Conservation (phyloP, 2,888 invertebrate species). For the Laothoe populi region DNA sequence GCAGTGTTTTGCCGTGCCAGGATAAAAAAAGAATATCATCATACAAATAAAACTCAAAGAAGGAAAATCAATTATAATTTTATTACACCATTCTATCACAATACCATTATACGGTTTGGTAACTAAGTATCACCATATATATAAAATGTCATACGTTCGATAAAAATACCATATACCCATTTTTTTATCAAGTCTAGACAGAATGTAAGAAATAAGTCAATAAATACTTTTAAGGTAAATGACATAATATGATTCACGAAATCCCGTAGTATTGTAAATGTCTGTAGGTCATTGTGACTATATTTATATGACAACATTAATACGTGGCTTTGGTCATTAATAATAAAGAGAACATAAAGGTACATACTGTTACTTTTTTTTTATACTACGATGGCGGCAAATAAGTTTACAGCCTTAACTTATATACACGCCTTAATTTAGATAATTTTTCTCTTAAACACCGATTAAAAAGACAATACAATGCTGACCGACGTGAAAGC, state of each 20-base stretch:
- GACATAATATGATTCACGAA: constrained; percentile 43
- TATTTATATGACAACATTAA: background rate
- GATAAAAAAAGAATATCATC: no score
- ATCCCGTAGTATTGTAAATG: constrained; percentile 37
- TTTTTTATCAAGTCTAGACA: background rate
- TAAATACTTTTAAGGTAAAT: constrained; percentile 41
- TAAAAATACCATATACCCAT: constrained; percentile 9
- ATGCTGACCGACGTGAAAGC: no score
- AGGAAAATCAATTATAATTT: background rate
- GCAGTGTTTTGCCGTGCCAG: no score
- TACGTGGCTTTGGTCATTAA: background rate
- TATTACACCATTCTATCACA: background rate
- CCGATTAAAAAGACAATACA: no score
- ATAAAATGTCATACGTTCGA: constrained; percentile 3
- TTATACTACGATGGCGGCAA: no score
- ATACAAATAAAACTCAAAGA: background rate
- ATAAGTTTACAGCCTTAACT: no score
- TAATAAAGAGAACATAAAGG: no score
- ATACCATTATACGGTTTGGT: background rate
- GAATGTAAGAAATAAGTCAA: constrained; percentile 5
- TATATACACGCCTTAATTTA: no score
- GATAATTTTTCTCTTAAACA: no score
- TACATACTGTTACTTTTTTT: no score
- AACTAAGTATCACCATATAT: constrained; percentile 16
- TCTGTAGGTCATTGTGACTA: constrained; percentile 40